Conservation (phyloP, 2,113 vertebrate genomes). For the Phalacrocorax pelagicus region DNA sequence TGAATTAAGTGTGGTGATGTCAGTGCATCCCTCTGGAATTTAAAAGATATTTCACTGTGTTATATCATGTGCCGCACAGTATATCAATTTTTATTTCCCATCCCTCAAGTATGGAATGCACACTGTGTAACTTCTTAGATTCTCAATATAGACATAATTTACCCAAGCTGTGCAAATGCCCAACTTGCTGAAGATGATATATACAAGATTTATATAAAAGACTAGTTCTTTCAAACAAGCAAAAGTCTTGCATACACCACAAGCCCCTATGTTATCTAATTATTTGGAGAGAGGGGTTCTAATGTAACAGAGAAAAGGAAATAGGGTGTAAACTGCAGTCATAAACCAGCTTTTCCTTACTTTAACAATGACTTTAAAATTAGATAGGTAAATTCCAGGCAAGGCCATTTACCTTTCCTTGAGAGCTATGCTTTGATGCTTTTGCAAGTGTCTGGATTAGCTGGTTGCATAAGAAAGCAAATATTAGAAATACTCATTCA, state of each 20-base stretch:
- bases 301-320: constrained; percentile 51
- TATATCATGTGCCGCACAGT: constrained; percentile 76
- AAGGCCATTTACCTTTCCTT: neutral
- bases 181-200: constrained; percentile 69
- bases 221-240: constrained; percentile 64
- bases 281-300: constrained; percentile 9
- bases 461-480: neutral
- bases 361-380: neutral
- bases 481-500: neutral
- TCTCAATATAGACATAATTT: constrained; percentile 80
- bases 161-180: constrained; percentile 74
- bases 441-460: neutral
- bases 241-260: constrained; percentile 39
- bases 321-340: neutral
- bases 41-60: constrained; percentile 76
- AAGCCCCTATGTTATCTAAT: constrained; percentile 24
- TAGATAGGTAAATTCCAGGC: neutral
- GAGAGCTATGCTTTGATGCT: neutral
- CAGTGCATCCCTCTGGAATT: constrained; percentile 73
- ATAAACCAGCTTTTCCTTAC: neutral
- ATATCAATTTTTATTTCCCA: constrained; percentile 85
- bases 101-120: constrained; percentile 78
- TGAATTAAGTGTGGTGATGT: constrained; percentile 75
- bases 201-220: constrained; percentile 71
- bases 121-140: constrained; percentile 77